These are phyloP conservation scores for Drosophila aff. DNA, from an alignment of 1,140 invertebrate genomes.

Conservation along the genomic window DNA sequence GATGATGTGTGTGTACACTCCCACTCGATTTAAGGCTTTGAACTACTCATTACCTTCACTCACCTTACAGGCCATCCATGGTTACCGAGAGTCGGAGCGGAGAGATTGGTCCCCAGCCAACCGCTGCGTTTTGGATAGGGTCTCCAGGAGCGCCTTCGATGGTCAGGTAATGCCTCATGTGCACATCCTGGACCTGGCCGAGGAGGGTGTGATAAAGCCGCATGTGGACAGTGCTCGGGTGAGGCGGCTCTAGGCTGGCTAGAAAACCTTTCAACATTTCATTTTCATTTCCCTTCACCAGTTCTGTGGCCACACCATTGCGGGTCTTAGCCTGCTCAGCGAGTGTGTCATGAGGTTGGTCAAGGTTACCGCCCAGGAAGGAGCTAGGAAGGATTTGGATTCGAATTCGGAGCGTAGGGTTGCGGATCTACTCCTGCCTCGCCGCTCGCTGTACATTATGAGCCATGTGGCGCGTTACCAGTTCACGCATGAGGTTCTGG, in stretches of 20 bases:
- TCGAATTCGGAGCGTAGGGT: not conserved
- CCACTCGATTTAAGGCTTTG: not conserved
- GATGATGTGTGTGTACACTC: constrained; percentile 92
- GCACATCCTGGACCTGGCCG: constrained; percentile 96
- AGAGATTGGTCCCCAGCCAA: constrained; percentile 92
- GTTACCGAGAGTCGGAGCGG: constrained; percentile 97
- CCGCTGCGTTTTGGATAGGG: constrained; percentile 89
- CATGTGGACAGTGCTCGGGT: constrained; percentile 97
- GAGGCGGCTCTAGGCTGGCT: constrained; percentile 50
- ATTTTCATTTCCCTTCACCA: constrained; percentile 75
- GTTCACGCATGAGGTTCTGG: constrained; percentile 97
- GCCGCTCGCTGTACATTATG: constrained; percentile 97
- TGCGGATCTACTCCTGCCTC: constrained; percentile 91
- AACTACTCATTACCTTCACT: not conserved
- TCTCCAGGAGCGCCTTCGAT: constrained; percentile 90
- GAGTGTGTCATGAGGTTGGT: constrained; percentile 95
- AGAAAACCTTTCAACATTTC: too few relatives aligned
- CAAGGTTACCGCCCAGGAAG: constrained; percentile 87
- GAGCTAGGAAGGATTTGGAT: not conserved
- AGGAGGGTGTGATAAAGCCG: constrained; percentile 96
- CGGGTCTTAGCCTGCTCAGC: constrained; percentile 96
- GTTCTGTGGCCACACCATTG: constrained; percentile 98
- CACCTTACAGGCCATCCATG: constrained; percentile 94
- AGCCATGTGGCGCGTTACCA: constrained; percentile 93
- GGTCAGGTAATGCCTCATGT: constrained; percentile 89